phyloP scores from a whole-genome alignment of 2,888 invertebrate genomes.

The Charanyca ferruginea region DNA sequence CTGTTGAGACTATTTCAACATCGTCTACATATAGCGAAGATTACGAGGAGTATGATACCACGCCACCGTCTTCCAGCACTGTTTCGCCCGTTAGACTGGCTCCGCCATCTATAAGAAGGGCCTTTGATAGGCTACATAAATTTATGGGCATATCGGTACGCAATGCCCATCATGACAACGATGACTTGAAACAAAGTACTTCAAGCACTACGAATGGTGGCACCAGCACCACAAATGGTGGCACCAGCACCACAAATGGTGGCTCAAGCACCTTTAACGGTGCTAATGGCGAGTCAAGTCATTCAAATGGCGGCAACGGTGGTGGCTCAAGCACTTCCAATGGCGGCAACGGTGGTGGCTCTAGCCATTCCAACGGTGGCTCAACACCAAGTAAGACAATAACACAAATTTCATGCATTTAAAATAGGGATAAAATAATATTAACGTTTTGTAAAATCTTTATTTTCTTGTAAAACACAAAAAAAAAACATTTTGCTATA shows the following conservation, averaged over 20 bases:
- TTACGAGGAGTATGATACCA: constrained; percentile 5
- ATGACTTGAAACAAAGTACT: not conserved
- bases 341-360: too few species aligned
- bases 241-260: too few species aligned
- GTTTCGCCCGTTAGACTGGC: not conserved
- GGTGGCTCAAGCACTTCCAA: too few species aligned
- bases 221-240: too few species aligned
- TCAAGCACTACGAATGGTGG: not conserved
- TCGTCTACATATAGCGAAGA: constrained; percentile 16
- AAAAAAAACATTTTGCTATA: too few species aligned
- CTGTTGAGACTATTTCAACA: not conserved
- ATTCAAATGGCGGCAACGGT: too few species aligned
- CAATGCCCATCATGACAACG: not conserved
- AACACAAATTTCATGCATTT: too few species aligned
- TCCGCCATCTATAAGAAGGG: constrained; percentile 8
- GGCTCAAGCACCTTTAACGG: too few species aligned
- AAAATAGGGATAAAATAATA: too few species aligned
- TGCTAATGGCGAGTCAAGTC: too few species aligned
- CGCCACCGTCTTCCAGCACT: constrained; percentile 1
- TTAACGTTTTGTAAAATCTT: not conserved
- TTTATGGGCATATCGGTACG: constrained; percentile 11
- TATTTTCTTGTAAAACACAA: not conserved
- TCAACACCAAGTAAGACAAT: too few species aligned
- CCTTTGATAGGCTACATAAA: not conserved
- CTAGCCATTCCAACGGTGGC: too few species aligned